Conservation (phyloP, 2,888 invertebrate genomes). For the Lathronympha strigana region DNA sequence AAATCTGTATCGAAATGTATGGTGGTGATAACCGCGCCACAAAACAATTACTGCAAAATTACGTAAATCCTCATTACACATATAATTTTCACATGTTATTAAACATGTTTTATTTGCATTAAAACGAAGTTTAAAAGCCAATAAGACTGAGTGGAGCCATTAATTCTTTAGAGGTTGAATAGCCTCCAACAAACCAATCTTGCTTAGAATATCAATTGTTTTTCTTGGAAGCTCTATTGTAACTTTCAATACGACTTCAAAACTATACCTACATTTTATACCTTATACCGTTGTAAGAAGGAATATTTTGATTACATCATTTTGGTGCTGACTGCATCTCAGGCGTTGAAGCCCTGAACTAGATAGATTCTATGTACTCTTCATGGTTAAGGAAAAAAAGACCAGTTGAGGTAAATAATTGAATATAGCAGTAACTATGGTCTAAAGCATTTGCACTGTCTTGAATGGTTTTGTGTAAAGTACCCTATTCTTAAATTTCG, state of each 20-base stretch:
- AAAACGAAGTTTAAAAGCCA: constrained; percentile 66
- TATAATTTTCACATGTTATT: neutral
- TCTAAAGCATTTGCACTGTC: too few relatives aligned
- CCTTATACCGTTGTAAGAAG: neutral
- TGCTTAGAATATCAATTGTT: constrained; percentile 79
- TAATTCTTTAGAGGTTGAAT: constrained; percentile 76
- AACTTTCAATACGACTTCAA: neutral
- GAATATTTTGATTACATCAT: neutral
- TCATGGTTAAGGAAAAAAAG: constrained; percentile 1
- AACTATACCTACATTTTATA: neutral
- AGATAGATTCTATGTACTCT: constrained; percentile 3
- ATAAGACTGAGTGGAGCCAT: constrained; percentile 67
- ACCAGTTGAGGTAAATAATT: constrained; percentile 3
- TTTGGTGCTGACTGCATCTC: neutral
- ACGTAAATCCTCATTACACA: neutral
- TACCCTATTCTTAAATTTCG: too few relatives aligned
- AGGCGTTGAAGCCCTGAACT: constrained; percentile 11
- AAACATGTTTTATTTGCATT: constrained; percentile 63
- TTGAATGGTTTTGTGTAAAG: too few relatives aligned
- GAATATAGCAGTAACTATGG: neutral
- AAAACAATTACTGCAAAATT: neutral
- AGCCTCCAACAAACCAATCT: constrained; percentile 66
- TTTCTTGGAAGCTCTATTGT: constrained; percentile 44
- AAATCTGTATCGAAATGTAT: neutral
- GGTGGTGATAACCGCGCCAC: neutral